Base-by-base conservation (phyloP, 2,797 vertebrate genomes). In the Scarus forsteni region DNA sequence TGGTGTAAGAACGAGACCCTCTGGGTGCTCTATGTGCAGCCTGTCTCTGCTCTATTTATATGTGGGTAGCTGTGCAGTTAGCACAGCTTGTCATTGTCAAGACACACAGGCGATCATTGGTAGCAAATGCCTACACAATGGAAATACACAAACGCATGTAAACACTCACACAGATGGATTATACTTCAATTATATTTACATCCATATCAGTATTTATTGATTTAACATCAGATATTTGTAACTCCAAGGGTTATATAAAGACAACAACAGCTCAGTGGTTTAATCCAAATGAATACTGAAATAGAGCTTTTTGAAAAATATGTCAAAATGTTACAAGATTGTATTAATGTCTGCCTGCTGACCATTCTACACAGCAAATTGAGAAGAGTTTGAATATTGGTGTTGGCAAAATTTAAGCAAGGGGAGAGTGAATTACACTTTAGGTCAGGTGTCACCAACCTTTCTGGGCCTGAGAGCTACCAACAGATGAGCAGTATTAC, bases 1-100 rank as follows among this genome's bases (percentile, higher is more conserved):
- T 89, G 87, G 83, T 86, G 77, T 61, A 83, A 73, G 70, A 87
- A 85, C 71, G 66, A 78, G 80, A 72, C 72, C 83, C 84, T 79
- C 63, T 68, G 87, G 86, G 79, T 79, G 38, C 73, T 75, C 58
- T 61, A 53, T 80, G 74, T 46, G 18, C 77, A 80, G 80, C 72
- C 66, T 84, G 86, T 27, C 27, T 27, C 83, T 85, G 77, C 69
- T 87, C 77, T 54, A 65, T 86, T 79, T 83, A 38, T 77, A 62
- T 74, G 73, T 56, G 64, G 53, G 64, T 75, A 77, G 76, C 60
- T 77, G 79, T 73, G 75, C 65, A 73, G 73, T 79, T 82, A 74
- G 80, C 85, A 80, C 77, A 66, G 80, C 79, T 85, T 87, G 84
- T 86, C 87, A 77, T 66, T 73, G 69, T 77, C 56, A 70, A 83